Evolutionary conservation across 2,888 invertebrate genomes (phyloP), one percentile per base, ranked within the genome.

Genomic region (Hypomecis atomaria): DNA sequence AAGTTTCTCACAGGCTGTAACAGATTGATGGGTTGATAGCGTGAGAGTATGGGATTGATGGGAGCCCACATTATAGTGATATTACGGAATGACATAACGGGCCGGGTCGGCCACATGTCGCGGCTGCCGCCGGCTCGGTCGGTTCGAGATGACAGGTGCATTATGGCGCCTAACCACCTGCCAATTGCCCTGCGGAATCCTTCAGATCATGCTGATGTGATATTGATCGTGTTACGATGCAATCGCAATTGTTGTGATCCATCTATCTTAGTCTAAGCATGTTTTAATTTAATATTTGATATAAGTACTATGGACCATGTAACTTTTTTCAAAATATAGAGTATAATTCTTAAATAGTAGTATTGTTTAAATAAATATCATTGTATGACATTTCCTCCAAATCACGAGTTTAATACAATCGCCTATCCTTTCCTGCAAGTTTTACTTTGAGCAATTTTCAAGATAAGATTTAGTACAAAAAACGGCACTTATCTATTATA

Each of bases 1-100:
- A 69, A 75, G 77, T 76, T 81, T 85, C 83, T 79, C 83, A 83
- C 81, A 82, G 73, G 72, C 76, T 77, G 81, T 77, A 78, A 75
- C 71, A 75, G 77, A 82, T 87, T 84, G 85, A 87, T 88, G 85
- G 75, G 70, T 74, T 76, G 78, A 80, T 65, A 74, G 83, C 89
- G 89, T 89, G 89, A 87, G 89, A 88, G 83, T 83, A 85, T 86
- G 81, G 83, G 84, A 82, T 81, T 64, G 69, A 71, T 65, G 78
- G 71, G 78, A 79, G 76, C 70, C 73, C 72, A 76, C 74, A 83
- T 81, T 86, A 85, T 82, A 83, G 81, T 81, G 78, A 79, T 82
- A 84, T 86, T 87, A 85, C 83, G 81, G 83, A 86, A 86, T 88
- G 85, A 84, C 84, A 88, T 90, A 89, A 90, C 89, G 89, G 89